Conservation (phyloP, 1,140 invertebrate genomes). For the Atta colombica region DNA sequence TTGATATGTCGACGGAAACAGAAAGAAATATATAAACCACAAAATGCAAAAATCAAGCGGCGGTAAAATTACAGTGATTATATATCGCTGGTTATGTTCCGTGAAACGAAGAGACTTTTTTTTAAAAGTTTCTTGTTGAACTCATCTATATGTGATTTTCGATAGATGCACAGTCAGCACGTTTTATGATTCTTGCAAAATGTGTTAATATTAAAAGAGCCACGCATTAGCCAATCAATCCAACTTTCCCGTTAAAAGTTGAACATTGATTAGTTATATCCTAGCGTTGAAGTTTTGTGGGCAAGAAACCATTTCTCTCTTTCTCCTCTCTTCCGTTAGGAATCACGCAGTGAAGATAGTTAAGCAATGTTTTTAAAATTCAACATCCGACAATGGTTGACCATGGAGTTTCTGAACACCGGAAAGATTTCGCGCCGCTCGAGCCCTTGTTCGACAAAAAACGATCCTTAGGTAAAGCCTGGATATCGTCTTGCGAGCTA, state of each 20-base stretch:
- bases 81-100: neutral
- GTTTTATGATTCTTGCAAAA: neutral
- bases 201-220: too few species aligned
- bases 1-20: constrained; percentile 6
- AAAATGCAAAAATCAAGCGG: constrained; percentile 14
- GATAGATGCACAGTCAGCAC: neutral
- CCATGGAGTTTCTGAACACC: constrained; percentile 42
- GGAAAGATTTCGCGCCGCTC: neutral
- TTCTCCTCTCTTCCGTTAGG: neutral
- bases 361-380: constrained; percentile 34
- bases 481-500: constrained; percentile 22
- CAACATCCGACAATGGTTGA: constrained; percentile 26
- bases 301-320: neutral
- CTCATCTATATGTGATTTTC: constrained; percentile 12
- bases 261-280: too few species aligned
- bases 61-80: constrained; percentile 45
- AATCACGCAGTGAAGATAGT: constrained; percentile 37
- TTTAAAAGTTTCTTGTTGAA: constrained; percentile 20
- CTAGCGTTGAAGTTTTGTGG: too few species aligned
- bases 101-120: neutral
- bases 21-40: neutral
- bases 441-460: constrained; percentile 36
- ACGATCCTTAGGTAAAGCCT: constrained; percentile 28
- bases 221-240: too few species aligned
- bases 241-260: too few species aligned